Base-by-base conservation (phyloP, 2,113 vertebrate species). In the Motacilla alba region DNA sequence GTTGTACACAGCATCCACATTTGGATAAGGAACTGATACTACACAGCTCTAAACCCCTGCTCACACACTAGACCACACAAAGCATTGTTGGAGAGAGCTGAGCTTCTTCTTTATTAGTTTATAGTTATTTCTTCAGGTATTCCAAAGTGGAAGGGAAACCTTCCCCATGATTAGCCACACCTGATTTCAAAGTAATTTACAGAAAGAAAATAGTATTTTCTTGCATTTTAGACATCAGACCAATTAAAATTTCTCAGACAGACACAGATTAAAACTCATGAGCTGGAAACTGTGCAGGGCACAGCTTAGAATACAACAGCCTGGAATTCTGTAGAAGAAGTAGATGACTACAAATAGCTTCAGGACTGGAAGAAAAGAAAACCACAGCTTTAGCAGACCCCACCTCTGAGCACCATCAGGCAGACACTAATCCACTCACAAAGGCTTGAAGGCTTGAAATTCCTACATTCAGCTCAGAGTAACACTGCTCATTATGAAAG, bases 71-170 rank as follows among this genome's bases (percentile, higher is more conserved):
- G 58, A 28, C 31, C 30, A n/a, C 28, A 10, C 2, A 1, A 30
- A 80, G 33, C 30, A 10, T 39, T 26, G 11, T 0, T 31, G 17
- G 30, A 64, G 13, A 60, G 22, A 62, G 23, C 0, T 41, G 17
- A 78, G 26, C 37, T 58, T 50, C 53, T 46, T 10, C 5, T 33
- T 75, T 33, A 37, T 62, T 30, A 20, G 63, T 64, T 78, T 62
- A 16, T 28, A 59, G 23, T 49, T 44, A 41, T 37, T 83, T 68
- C 53, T 59, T 69, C 21, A 47, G 74, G 41, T 63, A 15, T 24
- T 64, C 16, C 52, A 69, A 46, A 63, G 26, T 10, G 55, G 62
- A 68, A 67, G 1, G 15, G 24, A 83, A 79, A 41, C 7, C 3
- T 47, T 8, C 19, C 17, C 15, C 9, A 9, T 12, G 37, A 73